Conservation (phyloP, 2,113 vertebrate genomes). For the Alectura lathami region DNA sequence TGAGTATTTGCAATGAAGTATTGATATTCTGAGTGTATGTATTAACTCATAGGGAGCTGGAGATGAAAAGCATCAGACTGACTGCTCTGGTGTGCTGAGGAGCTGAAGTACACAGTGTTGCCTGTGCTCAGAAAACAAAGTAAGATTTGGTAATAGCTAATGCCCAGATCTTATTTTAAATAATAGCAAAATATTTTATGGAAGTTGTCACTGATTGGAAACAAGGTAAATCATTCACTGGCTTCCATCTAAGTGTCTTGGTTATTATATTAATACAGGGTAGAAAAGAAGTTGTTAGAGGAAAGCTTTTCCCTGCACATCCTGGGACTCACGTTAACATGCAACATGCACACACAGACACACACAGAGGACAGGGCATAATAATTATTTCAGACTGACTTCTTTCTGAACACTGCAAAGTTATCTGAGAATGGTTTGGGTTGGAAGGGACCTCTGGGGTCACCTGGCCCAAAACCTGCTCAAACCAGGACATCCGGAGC, state of each 20-base stretch:
- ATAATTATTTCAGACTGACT: background rate
- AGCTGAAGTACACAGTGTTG: background rate
- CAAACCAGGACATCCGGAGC: too few relatives aligned
- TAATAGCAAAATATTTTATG: background rate
- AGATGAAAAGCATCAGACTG: background rate
- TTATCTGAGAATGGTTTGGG: background rate
- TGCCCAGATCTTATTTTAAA: background rate
- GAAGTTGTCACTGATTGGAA: background rate
- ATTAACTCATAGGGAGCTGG: background rate
- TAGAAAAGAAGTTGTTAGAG: background rate
- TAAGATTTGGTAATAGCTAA: background rate
- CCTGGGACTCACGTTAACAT: background rate
- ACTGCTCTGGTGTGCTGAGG: background rate
- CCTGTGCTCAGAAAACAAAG: background rate
- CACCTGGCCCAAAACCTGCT: background rate
- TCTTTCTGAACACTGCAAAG: background rate
- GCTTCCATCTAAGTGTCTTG: background rate
- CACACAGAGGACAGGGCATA: background rate
- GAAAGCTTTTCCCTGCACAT: fast-evolving
- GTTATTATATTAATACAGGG: background rate
- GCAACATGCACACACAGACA: background rate
- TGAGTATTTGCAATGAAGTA: background rate
- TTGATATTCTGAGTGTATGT: background rate
- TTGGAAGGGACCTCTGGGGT: background rate
- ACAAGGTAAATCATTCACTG: background rate